phyloP scores from a whole-genome alignment of 2,797 vertebrate species.

The Iguana delicatissima region DNA sequence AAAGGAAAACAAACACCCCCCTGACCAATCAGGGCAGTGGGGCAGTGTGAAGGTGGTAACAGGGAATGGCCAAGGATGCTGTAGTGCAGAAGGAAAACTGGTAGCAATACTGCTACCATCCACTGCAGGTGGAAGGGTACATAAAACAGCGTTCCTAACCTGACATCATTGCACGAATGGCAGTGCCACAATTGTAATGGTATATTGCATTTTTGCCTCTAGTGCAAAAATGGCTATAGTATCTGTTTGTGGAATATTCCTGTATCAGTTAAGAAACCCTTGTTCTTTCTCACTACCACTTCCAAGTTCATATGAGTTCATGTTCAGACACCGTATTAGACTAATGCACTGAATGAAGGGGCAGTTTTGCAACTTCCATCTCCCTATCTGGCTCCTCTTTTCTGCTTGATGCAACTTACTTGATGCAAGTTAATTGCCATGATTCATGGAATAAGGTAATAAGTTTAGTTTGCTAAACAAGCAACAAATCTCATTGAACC shows the following conservation, averaged over 20 bases:
- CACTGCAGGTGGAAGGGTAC: too few relatives aligned
- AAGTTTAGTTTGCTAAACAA: neutral
- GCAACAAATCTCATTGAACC: neutral
- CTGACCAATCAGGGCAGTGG: too few relatives aligned
- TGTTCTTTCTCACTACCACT: neutral
- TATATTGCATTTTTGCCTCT: too few relatives aligned
- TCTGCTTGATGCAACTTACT: neutral
- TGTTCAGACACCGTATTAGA: neutral
- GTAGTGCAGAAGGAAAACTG: too few relatives aligned
- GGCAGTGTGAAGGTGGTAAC: too few relatives aligned
- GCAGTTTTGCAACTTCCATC: neutral
- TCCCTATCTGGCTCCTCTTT: neutral
- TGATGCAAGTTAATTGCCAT: neutral
- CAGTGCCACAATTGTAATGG: too few relatives aligned
- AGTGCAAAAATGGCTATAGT: neutral
- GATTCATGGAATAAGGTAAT: neutral
- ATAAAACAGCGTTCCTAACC: too few relatives aligned
- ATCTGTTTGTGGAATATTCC: neutral
- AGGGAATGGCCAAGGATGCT: too few relatives aligned
- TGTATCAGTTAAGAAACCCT: neutral
- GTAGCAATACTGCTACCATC: too few relatives aligned
- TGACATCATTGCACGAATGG: too few relatives aligned
- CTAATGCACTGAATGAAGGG: neutral
- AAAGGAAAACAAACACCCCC: too few relatives aligned
- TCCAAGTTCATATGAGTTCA: neutral